phyloP scores from a whole-genome alignment of 1,140 invertebrate genomes.

The Sarcophaga bullata region DNA sequence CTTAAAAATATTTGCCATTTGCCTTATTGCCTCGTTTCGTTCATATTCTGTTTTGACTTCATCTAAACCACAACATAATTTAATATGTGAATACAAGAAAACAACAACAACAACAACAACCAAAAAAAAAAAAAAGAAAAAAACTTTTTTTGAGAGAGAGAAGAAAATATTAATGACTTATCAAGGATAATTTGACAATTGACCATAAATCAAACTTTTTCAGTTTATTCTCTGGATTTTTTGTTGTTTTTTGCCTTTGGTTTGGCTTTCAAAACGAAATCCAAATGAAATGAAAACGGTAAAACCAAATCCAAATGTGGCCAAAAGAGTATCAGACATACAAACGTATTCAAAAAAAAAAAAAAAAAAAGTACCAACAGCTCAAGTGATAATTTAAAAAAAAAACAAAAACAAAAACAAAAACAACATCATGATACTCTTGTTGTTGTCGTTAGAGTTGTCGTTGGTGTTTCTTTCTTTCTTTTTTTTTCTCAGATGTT shows the following conservation, averaged over 20 bases:
- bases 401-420: too few relatives aligned
- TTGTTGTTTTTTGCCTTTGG: too few relatives aligned
- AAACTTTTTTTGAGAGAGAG: not conserved
- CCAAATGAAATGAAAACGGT: too few relatives aligned
- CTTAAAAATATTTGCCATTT: too few relatives aligned
- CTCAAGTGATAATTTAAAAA: slow-evolving; percentile 38
- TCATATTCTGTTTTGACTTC: not conserved
- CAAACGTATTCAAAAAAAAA: too few relatives aligned
- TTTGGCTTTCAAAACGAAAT: not conserved
- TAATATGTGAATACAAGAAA: not conserved
- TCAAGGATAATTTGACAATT: slow-evolving; percentile 45
- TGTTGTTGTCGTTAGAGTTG: slow-evolving; percentile 13
- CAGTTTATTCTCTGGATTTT: too few relatives aligned
- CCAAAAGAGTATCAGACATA: not conserved
- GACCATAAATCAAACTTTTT: slow-evolving; percentile 44
- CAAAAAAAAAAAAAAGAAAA: too few relatives aligned
- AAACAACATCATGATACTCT: not conserved
- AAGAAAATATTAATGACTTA: slow-evolving; percentile 43
- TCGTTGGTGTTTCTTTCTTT: not conserved
- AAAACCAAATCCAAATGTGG: too few relatives aligned
- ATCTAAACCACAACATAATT: slow-evolving; percentile 38
- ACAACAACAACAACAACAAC: slow-evolving; percentile 6
- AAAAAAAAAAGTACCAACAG: slow-evolving; percentile 25
- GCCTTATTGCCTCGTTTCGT: too few relatives aligned
- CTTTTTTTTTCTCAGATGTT: not conserved